Percentiles rank a stretch among this genome's conserved stretches.
phyloP scores from a whole-genome alignment of 2,797 vertebrate species.

The Clarias laeviceps region DNA sequence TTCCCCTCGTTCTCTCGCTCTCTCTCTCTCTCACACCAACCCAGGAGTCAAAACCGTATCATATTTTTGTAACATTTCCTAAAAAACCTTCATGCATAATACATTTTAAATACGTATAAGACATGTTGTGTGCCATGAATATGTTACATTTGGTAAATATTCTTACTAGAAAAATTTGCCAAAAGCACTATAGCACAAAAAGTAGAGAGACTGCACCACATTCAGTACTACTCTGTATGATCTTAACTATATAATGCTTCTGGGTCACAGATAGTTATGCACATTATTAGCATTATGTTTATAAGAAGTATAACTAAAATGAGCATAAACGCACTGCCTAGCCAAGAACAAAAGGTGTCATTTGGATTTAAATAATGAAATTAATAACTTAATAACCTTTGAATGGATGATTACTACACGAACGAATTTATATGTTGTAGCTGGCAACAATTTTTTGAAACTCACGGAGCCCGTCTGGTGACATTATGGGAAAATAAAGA shows the following conservation, averaged over 20 bases:
- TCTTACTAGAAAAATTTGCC: background rate
- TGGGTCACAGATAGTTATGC: background rate
- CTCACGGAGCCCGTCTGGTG: too few relatives aligned
- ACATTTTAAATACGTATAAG: background rate
- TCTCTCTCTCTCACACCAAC: slow-evolving; percentile 43
- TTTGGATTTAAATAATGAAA: too few relatives aligned
- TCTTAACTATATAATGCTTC: background rate
- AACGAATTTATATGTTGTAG: too few relatives aligned
- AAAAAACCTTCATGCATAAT: background rate
- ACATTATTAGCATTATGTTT: background rate
- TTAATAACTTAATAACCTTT: too few relatives aligned
- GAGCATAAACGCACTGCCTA: background rate
- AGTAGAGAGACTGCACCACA: background rate
- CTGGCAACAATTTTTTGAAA: too few relatives aligned
- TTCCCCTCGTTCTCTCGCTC: slow-evolving; percentile 26
- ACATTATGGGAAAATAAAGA: too few relatives aligned
- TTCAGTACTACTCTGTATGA: background rate
- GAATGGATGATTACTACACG: too few relatives aligned
- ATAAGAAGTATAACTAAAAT: background rate
- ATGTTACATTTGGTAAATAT: background rate
- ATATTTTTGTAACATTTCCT: slow-evolving; percentile 15
- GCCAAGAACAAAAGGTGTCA: too few relatives aligned
- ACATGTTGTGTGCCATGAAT: background rate
- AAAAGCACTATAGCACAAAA: background rate
- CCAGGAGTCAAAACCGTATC: slow-evolving; percentile 53